Base-by-base conservation (phyloP, 2,888 invertebrate species). In the Rhagonycha fulva region DNA sequence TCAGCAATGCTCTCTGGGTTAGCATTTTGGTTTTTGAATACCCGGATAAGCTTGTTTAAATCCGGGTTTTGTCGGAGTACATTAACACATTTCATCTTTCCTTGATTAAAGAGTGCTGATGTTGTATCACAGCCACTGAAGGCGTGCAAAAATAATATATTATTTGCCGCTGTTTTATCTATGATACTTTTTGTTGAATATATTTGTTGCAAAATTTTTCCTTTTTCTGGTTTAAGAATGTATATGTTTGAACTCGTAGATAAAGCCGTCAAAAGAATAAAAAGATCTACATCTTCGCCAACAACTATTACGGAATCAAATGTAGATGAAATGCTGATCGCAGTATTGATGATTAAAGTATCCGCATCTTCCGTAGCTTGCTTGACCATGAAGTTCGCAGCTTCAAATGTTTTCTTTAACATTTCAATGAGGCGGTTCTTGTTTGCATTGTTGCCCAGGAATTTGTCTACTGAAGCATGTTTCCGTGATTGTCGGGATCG, bases 321-420 rank as follows among this genome's bases (percentile, higher is more conserved):
- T 14, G 61, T 10, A 4, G 75, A 10, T 23, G 78, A 68, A n/a
- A 76, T 24, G 14, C 70, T 71, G 14, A 79, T 74, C 5, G 79
- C 79, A n/a, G 80, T 81, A 12, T 66, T 66, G 9, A 82, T 74
- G 10, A 80, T 81, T 28, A 81, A 73, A 7, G 32, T 30, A 32
- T 81, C 80, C 12, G 80, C 82, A 76, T 82, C 82, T 23, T 72
- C 47, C 11, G 80, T 79, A 62, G 75, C 69, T 70, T 81, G 80
- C 23, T 76, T 76, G 12, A 12, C 62, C 12, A 28, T n/a, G n/a
- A n/a, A n/a, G n/a, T n/a, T n/a, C n/a, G n/a, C n/a, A n/a, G n/a
- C n/a, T n/a, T n/a, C n/a, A 66, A 63, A 32, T 78, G 79, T 80
- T 67, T 23, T 75, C 28, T 76, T 79, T 68, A 82, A 78, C 77